phyloP scores from a whole-genome alignment of 1,140 invertebrate species.

The Trichonephila inaurata region DNA sequence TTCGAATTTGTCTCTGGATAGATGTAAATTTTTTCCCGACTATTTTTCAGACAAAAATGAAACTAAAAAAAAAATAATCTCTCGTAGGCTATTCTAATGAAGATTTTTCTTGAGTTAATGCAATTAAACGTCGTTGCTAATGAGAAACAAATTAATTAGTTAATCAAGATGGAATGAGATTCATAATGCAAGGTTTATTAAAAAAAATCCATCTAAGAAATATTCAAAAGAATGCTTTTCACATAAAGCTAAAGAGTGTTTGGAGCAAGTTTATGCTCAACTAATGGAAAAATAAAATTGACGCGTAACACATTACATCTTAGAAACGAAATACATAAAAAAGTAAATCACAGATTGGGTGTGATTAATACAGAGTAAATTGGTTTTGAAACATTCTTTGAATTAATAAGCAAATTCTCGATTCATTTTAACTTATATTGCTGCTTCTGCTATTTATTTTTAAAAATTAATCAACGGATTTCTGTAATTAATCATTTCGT shows the following conservation, averaged over 20 bases:
- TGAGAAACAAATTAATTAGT: constrained; percentile 26
- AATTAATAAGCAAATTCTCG: not conserved
- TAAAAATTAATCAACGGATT: no score
- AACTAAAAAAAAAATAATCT: not conserved
- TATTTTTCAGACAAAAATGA: not conserved
- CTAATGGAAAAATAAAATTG: not conserved
- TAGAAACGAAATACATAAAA: not conserved
- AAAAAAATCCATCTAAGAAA: not conserved
- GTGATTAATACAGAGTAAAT: not conserved
- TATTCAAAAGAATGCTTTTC: not conserved
- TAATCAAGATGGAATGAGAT: not conserved
- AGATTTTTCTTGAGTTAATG: not conserved
- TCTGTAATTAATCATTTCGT: no score
- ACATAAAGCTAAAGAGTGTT: not conserved
- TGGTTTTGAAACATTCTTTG: not conserved
- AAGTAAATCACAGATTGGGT: not conserved
- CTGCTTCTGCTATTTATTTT: no score
- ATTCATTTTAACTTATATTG: no score
- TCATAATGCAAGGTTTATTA: not conserved
- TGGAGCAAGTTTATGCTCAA: not conserved
- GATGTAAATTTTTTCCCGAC: not conserved
- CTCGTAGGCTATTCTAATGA: not conserved
- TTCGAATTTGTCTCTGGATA: not conserved
- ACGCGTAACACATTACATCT: not conserved
- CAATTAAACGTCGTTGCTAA: not conserved